Conservation (phyloP, 1,140 invertebrate genomes). For the Drosophila grimshawi region DNA sequence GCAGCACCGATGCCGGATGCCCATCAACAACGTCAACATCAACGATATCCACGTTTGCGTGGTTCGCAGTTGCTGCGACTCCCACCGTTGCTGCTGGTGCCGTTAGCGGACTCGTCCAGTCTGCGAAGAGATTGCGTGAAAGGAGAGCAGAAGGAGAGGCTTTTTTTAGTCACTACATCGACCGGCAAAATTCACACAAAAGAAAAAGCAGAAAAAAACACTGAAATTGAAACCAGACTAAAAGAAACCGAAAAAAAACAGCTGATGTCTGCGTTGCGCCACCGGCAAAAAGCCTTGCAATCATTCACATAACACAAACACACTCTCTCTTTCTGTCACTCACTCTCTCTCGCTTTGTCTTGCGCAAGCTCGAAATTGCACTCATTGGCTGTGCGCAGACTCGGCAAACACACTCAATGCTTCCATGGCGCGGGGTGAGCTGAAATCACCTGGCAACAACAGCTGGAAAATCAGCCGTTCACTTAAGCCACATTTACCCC, state of each 20-base stretch:
- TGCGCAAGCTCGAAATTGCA: conserved; percentile 49
- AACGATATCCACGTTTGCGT: conserved; percentile 41
- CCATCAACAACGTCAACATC: conserved; percentile 77
- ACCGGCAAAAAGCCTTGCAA: conserved; percentile 41
- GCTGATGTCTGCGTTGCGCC: conserved; percentile 65
- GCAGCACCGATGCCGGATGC: conserved; percentile 71
- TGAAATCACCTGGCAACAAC: conserved; percentile 84
- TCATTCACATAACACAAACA: conserved; percentile 9
- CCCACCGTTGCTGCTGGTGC: conserved; percentile 30
- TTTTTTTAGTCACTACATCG: conserved; percentile 58
- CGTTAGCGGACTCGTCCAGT: conserved; percentile 72
- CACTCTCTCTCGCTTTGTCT: conserved; percentile 6
- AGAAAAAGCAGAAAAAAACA: conserved; percentile 26
- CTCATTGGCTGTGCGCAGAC: conserved; percentile 60
- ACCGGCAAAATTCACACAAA: conserved; percentile 60
- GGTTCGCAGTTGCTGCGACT: conserved; percentile 41
- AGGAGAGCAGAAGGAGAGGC: conserved; percentile 15
- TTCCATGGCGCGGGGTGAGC: conserved; percentile 49
- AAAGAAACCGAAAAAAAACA: conserved; percentile 59
- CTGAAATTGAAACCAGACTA: conserved; percentile 39
- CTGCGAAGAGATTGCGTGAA: conserved; percentile 44
- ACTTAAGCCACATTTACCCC: conserved; percentile 7
- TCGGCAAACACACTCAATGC: conserved; percentile 56
- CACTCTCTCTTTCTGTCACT: neutral
- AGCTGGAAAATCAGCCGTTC: conserved; percentile 84